Base-by-base conservation (phyloP, 2,888 invertebrate genomes). In the Lycia hirtaria region DNA sequence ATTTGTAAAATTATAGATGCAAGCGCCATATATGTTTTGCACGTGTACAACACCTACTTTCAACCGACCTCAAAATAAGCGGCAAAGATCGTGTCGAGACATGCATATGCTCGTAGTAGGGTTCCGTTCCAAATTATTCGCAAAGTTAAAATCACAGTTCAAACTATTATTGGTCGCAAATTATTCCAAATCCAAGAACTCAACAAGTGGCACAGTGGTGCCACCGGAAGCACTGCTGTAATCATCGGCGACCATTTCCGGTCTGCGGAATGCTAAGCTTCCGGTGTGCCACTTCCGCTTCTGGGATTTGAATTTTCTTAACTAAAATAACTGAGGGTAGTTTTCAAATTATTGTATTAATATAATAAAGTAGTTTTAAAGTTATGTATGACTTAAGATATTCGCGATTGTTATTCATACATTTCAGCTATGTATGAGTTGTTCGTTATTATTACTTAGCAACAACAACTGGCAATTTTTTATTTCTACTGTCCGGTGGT, bases 271-370 rank as follows among this genome's bases (percentile, higher is more conserved):
- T 45, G 50, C 48, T 53, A 33, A 54, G 44, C 50, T 59, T 59
- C 65, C 71, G 63, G 43, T 64, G 64, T 71, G 70, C 70, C 58
- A 37, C 41, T 73, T 76, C 76, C 75, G 68, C 53, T 54, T 24
- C 9, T 7, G 12, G 14, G 40, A 35, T 55, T 43, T 43, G 17
- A 15, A 43, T 55, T 43, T 48, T 10, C 57, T 37, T 45, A 12
- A 20, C 4, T 19, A 41, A 26, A 40, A 20, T 22, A 19, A 12
- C n/a, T 33, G 49, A 2, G 37, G 37, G 19, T 37, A 40, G 30
- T 49, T 30, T 30, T 10, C 4, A 15, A 17, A 28, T 41, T 10
- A 5, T 41, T 41, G 1, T 24, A 7, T 22, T 22, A 5, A 14
- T 14, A 14, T 1, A n/a, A 19, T 37, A 4, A 6, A 26, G 4